phyloP scores from a whole-genome alignment of 1,140 invertebrate species.

The Camponotus pennsylvanicus region DNA sequence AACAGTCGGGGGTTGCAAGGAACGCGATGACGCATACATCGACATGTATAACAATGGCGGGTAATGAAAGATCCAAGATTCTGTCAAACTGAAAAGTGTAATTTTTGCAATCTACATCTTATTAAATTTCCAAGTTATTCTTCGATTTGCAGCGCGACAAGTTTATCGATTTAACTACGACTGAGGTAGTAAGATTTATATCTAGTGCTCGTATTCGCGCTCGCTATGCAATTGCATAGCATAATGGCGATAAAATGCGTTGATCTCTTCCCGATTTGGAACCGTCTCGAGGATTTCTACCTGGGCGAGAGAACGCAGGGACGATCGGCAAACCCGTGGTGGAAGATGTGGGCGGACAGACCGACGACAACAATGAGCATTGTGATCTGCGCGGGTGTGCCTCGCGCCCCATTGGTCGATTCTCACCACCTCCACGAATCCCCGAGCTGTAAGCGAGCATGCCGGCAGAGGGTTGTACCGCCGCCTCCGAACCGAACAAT shows the following conservation, averaged over 20 bases:
- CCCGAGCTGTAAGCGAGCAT: conserved; percentile 72
- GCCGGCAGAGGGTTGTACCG: conserved; percentile 77
- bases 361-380: conserved; percentile 86
- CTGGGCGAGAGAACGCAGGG: conserved; percentile 62
- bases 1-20: conserved; percentile 63
- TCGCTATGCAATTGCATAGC: background rate
- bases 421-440: conserved; percentile 76
- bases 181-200: too few species aligned
- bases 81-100: background rate
- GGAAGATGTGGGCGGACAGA: conserved; percentile 82
- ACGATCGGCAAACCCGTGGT: conserved; percentile 41
- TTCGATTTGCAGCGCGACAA: background rate
- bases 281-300: conserved; percentile 63
- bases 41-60: background rate
- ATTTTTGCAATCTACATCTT: background rate
- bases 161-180: background rate
- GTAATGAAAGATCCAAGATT: background rate
- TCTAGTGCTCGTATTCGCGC: too few species aligned
- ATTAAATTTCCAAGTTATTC: background rate
- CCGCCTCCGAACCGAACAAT: conserved; percentile 82
- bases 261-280: conserved; percentile 20
- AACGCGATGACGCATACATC: conserved; percentile 1
- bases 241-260: conserved; percentile 7
- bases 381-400: conserved; percentile 86
- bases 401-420: conserved; percentile 81